phyloP scores from a whole-genome alignment of 2,888 invertebrate genomes.

The Eristalis tenax region DNA sequence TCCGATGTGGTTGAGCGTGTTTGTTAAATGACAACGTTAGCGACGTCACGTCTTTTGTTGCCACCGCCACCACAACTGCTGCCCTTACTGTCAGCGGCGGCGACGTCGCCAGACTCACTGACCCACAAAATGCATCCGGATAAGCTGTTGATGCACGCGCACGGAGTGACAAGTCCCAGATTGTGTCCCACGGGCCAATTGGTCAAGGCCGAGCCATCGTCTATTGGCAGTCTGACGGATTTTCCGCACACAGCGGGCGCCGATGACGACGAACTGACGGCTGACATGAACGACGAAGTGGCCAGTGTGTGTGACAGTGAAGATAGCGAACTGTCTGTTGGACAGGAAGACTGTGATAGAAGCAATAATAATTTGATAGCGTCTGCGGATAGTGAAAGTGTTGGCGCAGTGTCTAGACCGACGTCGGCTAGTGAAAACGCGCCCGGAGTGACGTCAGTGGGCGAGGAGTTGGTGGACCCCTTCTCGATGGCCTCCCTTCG shows the following conservation, averaged over 20 bases:
- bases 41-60: conserved; percentile 72
- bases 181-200: conserved; percentile 70
- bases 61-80: conserved; percentile 66
- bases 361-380: conserved; percentile 64
- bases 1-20: conserved; percentile 55
- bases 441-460: conserved; percentile 12
- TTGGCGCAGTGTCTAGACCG: conserved; percentile 71
- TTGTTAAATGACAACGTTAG: conserved; percentile 74
- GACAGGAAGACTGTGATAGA: conserved; percentile 84
- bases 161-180: conserved; percentile 78
- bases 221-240: conserved; percentile 31
- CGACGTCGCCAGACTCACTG: conserved; percentile 53
- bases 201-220: conserved; percentile 44
- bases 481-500: conserved; percentile 75
- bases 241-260: conserved; percentile 29
- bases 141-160: conserved; percentile 77
- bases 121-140: conserved; percentile 79
- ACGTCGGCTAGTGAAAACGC: conserved; percentile 55
- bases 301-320: conserved; percentile 87
- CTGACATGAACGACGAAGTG: conserved; percentile 78
- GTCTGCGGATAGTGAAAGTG: conserved; percentile 55
- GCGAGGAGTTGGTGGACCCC: conserved; percentile 67
- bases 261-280: conserved; percentile 72
- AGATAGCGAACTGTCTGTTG: conserved; percentile 91
- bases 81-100: conserved; percentile 56